A percentile compares a stretch with the other conserved stretches of the same genome.
These are phyloP conservation scores for Neodon shergylaensis DNA, from an alignment of 2,113 vertebrate species.

Conservation along the genomic window DNA sequence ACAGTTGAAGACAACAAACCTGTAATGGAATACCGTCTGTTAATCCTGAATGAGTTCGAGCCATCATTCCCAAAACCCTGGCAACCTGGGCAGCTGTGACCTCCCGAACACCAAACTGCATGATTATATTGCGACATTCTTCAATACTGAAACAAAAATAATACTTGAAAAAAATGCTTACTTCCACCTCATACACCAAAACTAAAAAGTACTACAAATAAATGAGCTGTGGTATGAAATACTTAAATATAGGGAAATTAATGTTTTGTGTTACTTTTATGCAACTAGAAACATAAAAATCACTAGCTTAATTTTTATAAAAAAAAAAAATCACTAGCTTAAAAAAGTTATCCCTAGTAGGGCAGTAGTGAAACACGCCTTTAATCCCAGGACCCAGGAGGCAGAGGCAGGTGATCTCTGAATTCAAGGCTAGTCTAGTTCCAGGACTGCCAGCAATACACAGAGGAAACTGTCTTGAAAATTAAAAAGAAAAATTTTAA, in stretches of 20 bases:
- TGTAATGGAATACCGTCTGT: conserved; percentile 97
- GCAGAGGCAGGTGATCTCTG: neutral
- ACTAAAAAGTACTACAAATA: neutral
- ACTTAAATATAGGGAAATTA: neutral
- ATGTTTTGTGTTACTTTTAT: neutral
- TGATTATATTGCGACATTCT: conserved; percentile 98
- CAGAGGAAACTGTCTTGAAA: neutral
- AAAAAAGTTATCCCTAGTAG: neutral
- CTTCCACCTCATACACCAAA: neutral
- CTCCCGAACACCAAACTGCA: conserved; percentile 97
- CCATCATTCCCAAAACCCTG: conserved; percentile 99
- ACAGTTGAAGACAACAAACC: conserved; percentile 81
- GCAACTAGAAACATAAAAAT: conserved; percentile 13
- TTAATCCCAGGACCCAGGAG: neutral
- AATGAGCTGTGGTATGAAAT: neutral
- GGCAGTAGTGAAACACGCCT: neutral
- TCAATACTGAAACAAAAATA: conserved; percentile 89
- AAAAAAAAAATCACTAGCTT: conserved; percentile 19
- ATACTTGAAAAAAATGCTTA: conserved; percentile 59
- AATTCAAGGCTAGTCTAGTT: neutral
- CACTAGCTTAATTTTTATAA: neutral
- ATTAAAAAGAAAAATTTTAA: too few relatives aligned
- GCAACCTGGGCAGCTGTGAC: conserved; percentile 98
- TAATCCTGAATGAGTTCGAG: conserved; percentile 96
- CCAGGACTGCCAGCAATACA: neutral